phyloP scores from a whole-genome alignment of 2,797 vertebrate genomes.

The Phaenicophaeus curvirostris region DNA sequence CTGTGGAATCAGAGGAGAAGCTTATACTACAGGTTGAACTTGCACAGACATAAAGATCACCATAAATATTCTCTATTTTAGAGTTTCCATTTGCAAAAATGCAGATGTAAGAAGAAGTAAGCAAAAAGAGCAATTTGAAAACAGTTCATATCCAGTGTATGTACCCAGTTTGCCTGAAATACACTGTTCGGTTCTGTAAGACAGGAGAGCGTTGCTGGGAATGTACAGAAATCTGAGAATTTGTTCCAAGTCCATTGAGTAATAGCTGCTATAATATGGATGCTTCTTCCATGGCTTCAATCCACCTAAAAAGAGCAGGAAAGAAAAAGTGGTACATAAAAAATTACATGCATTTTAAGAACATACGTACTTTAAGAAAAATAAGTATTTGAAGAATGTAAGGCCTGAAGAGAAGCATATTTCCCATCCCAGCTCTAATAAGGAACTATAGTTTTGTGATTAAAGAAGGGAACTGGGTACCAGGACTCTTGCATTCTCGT shows the following conservation, averaged over 20 bases:
- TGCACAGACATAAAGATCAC: slow-evolving; percentile 20
- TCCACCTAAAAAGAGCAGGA: slow-evolving; percentile 84
- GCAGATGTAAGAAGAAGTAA: not conserved
- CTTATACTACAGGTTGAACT: slow-evolving; percentile 26
- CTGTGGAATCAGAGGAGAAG: slow-evolving; percentile 7
- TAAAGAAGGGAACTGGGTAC: not conserved
- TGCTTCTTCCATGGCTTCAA: slow-evolving; percentile 94
- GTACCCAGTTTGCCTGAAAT: slow-evolving; percentile 18
- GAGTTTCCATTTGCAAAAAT: slow-evolving; percentile 35
- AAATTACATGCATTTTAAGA: not conserved
- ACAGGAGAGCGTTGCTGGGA: slow-evolving; percentile 24
- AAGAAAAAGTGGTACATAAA: not conserved
- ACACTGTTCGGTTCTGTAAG: slow-evolving; percentile 26
- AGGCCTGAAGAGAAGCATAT: not conserved
- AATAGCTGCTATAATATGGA: slow-evolving; percentile 89
- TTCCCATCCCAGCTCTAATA: not conserved
- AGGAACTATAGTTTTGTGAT: not conserved
- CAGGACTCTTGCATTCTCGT: not conserved
- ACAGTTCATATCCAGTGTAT: slow-evolving; percentile 34
- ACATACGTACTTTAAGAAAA: not conserved
- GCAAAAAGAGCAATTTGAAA: slow-evolving; percentile 24
- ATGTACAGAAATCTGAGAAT: slow-evolving; percentile 36
- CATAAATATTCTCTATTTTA: slow-evolving; percentile 67
- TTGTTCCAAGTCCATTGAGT: slow-evolving; percentile 53
- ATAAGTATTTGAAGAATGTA: not conserved